Base-by-base conservation (phyloP, 2,113 vertebrate species). In the Rhinolophus ferrumequinum region DNA sequence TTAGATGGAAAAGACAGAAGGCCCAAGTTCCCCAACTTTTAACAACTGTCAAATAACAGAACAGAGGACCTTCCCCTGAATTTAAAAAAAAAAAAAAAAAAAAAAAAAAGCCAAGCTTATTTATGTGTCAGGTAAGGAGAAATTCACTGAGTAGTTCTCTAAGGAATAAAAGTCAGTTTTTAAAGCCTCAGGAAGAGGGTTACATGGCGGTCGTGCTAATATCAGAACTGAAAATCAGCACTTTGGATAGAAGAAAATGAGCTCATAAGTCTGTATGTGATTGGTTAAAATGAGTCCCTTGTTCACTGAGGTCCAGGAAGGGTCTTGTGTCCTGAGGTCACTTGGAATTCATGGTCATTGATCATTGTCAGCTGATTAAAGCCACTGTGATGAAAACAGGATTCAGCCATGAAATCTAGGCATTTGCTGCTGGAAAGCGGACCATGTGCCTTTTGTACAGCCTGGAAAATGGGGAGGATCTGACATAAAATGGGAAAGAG, bases 41-140 rank as follows among this genome's bases (percentile, higher is more conserved):
- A 85, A 35, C 12, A 76, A 35, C 16, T 35, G 6, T 73, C 33
- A 79, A 90, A 73, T 90, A 70, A 69, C 82, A 89, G 96, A 44
- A 62, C 18, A 93, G 87, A 88, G 21, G 56, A 2, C 28, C 10
- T 16, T 8, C 22, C n/a, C 11, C 41, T 19, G 10, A 69, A 24
- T 21, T 26, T 6, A 19, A 28, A 47, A 35, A 13, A 44, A 24
- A 58, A 35, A 15, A 30, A 11, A 19, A 28, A 47, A 35, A 47
- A 13, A 50, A 50, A 35, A 82, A 76, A 44, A 28, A 50, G 21
- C n/a, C 62, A 58, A 80, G 19, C 80, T 60, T 94, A 72, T 93
- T 91, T 95, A 64, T 19, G 30, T 70, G 50, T 84, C 19, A 85
- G 47, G 24, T 30, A 94, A 93, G 47, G 50, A 90, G 44, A 91